Evolutionary conservation across 2,113 vertebrate species (phyloP).

Genomic region (Todiramphus saurophagus): DNA sequence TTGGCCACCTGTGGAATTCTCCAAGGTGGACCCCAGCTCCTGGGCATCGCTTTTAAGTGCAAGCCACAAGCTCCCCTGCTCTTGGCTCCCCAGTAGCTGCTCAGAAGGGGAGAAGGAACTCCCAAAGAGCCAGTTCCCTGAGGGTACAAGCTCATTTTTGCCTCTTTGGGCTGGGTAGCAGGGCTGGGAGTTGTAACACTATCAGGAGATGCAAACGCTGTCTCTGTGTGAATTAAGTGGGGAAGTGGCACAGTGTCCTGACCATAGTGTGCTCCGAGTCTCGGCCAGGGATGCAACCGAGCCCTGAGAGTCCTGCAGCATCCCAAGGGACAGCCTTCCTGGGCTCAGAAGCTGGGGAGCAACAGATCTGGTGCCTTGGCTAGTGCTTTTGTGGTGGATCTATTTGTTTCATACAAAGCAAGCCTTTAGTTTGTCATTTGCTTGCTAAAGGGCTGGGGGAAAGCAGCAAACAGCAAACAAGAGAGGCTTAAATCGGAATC

Average conservation of each 20-base stretch:
- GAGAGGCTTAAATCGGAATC: slow-evolving; percentile 66
- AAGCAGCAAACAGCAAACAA: slow-evolving; percentile 63
- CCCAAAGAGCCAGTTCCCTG: not conserved
- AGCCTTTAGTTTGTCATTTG: slow-evolving; percentile 24
- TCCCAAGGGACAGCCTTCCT: not conserved
- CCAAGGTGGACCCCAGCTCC: not conserved
- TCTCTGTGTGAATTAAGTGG: fast-evolving
- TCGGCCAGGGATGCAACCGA: fast-evolving
- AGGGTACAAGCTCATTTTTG: not conserved
- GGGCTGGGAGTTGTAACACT: fast-evolving
- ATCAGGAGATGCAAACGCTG: not conserved
- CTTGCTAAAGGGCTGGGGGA: not conserved
- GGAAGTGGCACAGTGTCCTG: not conserved
- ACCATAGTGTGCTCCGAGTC: not conserved
- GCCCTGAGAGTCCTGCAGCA: fast-evolving
- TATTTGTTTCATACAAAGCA: not conserved
- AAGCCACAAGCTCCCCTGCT: not conserved
- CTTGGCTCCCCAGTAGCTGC: not conserved
- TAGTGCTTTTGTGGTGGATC: not conserved
- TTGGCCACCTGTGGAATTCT: not conserved
- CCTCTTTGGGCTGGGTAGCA: not conserved
- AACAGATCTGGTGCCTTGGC: not conserved
- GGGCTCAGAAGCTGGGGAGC: not conserved
- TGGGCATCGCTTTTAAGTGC: not conserved
- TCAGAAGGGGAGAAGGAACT: not conserved